Evolutionary conservation across 2,888 invertebrate genomes (phyloP).

Genomic region (Hydrotaea diabolus): DNA sequence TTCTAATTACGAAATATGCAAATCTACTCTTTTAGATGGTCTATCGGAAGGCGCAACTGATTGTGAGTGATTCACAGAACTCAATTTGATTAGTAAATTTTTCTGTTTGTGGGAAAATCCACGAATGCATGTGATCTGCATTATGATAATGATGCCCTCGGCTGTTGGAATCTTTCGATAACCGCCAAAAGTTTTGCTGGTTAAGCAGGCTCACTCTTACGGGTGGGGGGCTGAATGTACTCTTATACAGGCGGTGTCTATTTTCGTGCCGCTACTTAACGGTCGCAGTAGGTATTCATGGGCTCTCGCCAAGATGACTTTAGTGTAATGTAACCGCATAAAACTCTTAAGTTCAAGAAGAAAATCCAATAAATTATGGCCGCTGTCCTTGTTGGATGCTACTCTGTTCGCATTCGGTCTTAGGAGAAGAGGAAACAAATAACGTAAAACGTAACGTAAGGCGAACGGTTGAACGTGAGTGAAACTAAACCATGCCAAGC

Average conservation of each 20-base stretch:
- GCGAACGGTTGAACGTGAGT: not conserved
- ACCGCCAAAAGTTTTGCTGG: not conserved
- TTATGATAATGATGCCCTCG: no score
- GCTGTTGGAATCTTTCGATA: no score
- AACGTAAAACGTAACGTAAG: not conserved
- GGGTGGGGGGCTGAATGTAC: not conserved
- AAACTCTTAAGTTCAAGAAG: constrained; percentile 9
- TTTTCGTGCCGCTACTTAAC: not conserved
- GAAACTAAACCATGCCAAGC: constrained; percentile 18
- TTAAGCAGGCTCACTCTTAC: no score
- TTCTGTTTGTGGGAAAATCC: no score
- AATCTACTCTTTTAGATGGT: no score
- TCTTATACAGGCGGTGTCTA: not conserved
- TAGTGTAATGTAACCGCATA: constrained; percentile 30
- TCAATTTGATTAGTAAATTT: no score
- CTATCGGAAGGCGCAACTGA: no score
- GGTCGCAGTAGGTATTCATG: not conserved
- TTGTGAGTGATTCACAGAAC: no score
- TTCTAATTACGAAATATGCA: no score
- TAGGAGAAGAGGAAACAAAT: not conserved
- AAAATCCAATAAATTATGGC: constrained; percentile 34
- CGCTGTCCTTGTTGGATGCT: constrained; percentile 1
- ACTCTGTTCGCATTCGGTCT: no score
- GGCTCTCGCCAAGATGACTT: not conserved
- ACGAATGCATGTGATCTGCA: not conserved